phyloP scores from a whole-genome alignment of 2,888 invertebrate genomes.

The Cerastoderma edule region DNA sequence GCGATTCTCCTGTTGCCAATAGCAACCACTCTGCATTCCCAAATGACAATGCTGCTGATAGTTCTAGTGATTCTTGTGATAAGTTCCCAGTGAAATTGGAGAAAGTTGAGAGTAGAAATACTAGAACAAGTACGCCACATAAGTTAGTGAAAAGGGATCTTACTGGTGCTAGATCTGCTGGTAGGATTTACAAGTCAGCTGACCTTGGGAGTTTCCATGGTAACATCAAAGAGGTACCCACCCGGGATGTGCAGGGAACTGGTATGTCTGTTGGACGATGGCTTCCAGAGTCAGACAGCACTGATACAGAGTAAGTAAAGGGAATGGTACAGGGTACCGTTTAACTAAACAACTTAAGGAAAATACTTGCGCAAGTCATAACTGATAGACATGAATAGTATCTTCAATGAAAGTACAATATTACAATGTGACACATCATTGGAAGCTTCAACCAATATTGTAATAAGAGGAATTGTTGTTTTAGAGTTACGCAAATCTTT shows the following conservation, averaged over 20 bases:
- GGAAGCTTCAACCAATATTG: no score
- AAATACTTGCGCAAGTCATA: neutral
- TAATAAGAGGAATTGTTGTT: no score
- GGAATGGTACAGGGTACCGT: no score
- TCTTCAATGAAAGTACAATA: no score
- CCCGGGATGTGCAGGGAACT: neutral
- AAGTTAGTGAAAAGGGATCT: neutral
- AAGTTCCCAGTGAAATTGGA: conserved; percentile 51
- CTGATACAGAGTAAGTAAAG: conserved; percentile 30
- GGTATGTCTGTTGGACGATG: neutral
- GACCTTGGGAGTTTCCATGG: conserved; percentile 9
- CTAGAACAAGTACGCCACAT: neutral
- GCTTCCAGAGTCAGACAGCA: conserved; percentile 19
- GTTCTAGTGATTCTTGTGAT: conserved; percentile 46
- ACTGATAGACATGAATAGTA: neutral
- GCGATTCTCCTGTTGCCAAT: neutral
- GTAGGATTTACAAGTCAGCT: neutral
- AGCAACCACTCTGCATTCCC: neutral
- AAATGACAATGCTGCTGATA: neutral
- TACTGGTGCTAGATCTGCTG: neutral
- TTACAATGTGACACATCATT: no score
- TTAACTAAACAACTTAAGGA: neutral
- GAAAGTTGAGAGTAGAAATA: conserved; percentile 21
- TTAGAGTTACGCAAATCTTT: no score
- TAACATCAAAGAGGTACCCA: conserved; percentile 3